Evolutionary conservation across 2,113 vertebrate genomes (phyloP), one percentile per base, ranked within the genome.

Genomic region (Sylvietta virens): DNA sequence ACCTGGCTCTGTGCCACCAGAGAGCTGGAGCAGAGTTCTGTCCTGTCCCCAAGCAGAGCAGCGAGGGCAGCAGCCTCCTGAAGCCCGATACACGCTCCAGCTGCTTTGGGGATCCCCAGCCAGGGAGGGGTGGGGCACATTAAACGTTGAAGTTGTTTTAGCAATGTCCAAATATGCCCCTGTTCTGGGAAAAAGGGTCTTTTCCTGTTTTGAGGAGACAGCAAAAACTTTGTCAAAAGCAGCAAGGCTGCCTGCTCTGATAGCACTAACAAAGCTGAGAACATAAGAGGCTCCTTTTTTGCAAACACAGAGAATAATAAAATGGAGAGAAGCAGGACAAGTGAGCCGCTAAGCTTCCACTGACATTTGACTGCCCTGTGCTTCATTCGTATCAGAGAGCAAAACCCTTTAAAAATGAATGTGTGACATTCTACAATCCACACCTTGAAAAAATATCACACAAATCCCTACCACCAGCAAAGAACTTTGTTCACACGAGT

Each of bases 381-480:
- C 97, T 94, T 97, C 97, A 92, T 94, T 97, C 65, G 47, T 94
- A 97, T 96, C 96, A 92, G 97, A 95, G 88, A 90, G 88, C 67
- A 96, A 81, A 92, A 96, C 71, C 96, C 91, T 97, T 98, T 98
- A 98, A 98, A 98, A 98, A 98, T 98, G 97, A 95, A 98, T 97
- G 96, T 94, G 91, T 98, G 97, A 97, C 97, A 97, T 98, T 98
- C 97, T 93, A 69, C 97, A 97, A 95, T 86, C 94, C 76, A 20
- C 91, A 97, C 95, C 97, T 96, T 95, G 93, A 86, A 97, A 97
- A 97, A 95, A 96, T 88, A 92, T 81, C 97, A 90, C 92, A 96
- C 80, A 95, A 89, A 96, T 94, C 66, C 90, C 80, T 78, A 69
- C 86, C 79, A 85, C 95, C 64, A 10, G 71, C 77, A 94, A 92